Evolutionary conservation across 2,888 invertebrate species (phyloP).

Genomic region (Lepidocyrtinus sp.): DNA sequence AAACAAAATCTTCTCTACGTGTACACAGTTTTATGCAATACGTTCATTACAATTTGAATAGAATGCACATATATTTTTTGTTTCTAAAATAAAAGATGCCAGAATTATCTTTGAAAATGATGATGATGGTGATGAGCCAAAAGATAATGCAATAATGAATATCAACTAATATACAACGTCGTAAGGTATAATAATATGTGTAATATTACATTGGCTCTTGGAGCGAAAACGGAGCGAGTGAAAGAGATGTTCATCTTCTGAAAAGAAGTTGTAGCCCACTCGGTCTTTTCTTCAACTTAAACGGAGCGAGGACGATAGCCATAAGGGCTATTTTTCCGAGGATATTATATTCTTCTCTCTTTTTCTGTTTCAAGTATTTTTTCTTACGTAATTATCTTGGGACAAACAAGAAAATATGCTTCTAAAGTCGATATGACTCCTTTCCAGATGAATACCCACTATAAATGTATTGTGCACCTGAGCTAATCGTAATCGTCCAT

Average conservation of each 20-base stretch:
- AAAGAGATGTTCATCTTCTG: neutral
- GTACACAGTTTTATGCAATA: neutral
- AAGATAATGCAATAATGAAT: slow-evolving; percentile 44
- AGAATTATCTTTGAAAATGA: slow-evolving; percentile 23
- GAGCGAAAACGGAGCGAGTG: neutral
- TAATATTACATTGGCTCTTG: slow-evolving; percentile 1
- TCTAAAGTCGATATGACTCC: neutral
- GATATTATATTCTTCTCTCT: neutral
- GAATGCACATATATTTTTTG: neutral
- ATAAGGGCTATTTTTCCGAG: slow-evolving; percentile 45
- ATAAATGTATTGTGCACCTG: neutral
- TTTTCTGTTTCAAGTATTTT: neutral
- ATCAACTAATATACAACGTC: slow-evolving; percentile 24
- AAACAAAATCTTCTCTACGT: neutral
- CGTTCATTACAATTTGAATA: neutral
- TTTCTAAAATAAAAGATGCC: slow-evolving; percentile 12
- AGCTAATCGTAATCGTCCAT: neutral
- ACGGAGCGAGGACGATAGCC: slow-evolving; percentile 38
- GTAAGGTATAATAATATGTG: neutral
- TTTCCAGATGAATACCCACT: too few relatives aligned
- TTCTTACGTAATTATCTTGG: slow-evolving; percentile 33
- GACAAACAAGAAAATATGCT: slow-evolving; percentile 28
- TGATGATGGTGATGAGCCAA: slow-evolving; percentile 35
- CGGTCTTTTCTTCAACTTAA: slow-evolving; percentile 20
- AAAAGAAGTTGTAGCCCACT: neutral